Conservation (phyloP, 2,113 vertebrate species). For the Seriola quinqueradiata region DNA sequence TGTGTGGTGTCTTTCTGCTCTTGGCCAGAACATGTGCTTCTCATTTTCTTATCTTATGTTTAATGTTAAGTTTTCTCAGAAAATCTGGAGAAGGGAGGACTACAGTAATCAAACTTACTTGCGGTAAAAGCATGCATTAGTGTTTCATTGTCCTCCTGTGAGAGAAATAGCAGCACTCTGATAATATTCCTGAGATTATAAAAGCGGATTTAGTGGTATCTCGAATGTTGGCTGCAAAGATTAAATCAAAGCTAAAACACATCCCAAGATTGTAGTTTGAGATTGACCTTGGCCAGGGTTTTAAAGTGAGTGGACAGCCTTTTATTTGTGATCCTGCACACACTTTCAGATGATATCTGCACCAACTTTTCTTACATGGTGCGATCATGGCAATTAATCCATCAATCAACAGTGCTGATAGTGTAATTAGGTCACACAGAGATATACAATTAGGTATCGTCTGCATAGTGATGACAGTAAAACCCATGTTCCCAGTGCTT, state of each 20-base stretch:
- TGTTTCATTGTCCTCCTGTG: not conserved
- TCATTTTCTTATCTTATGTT: not conserved
- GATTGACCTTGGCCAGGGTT: not conserved
- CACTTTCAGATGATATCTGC: not conserved
- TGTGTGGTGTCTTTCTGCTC: no score
- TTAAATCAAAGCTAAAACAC: constrained; percentile 3
- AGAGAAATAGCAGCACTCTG: constrained; percentile 17
- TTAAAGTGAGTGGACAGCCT: constrained; percentile 4
- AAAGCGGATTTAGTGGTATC: constrained; percentile 18
- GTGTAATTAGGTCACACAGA: not conserved
- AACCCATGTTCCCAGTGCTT: no score
- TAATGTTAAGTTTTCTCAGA: not conserved
- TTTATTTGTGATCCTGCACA: not conserved
- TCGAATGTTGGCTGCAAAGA: constrained; percentile 14
- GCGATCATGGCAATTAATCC: not conserved
- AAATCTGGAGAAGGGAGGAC: not conserved
- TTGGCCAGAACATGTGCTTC: no score
- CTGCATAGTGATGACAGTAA: not conserved
- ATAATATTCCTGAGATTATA: constrained; percentile 9
- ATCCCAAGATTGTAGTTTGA: not conserved
- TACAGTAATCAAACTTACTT: not conserved
- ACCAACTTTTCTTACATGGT: not conserved
- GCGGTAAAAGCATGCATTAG: constrained; percentile 1
- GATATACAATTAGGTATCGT: not conserved
- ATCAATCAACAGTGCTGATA: not conserved